phyloP scores from a whole-genome alignment of 2,888 invertebrate genomes.

The Anthoptus insignis region DNA sequence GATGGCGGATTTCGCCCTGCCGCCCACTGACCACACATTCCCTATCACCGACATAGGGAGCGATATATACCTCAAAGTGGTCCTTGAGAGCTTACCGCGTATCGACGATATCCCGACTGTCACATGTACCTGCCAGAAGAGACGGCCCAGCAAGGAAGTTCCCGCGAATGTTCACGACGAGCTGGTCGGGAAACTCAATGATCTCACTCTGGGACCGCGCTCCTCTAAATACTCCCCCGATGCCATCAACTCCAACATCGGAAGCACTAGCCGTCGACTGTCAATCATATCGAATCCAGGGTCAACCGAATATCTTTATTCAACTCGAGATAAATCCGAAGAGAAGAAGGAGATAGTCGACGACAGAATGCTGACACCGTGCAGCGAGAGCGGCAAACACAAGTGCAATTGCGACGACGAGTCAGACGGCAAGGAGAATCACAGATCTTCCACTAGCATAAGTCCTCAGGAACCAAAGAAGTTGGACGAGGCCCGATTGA shows the following conservation, averaged over 20 bases:
- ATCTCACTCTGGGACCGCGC: constrained; percentile 77
- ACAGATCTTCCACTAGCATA: constrained; percentile 57
- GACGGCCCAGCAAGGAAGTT: constrained; percentile 71
- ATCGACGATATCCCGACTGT: constrained; percentile 90
- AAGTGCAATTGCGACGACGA: constrained; percentile 92
- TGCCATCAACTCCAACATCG: constrained; percentile 61
- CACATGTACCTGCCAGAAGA: constrained; percentile 72
- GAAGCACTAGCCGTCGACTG: constrained; percentile 59
- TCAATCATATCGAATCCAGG: constrained; percentile 59
- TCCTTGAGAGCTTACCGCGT: constrained; percentile 91
- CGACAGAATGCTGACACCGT: constrained; percentile 90
- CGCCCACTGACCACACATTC: constrained; percentile 90
- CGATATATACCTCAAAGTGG: constrained; percentile 87
- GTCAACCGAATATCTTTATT: constrained; percentile 56
- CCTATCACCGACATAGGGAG: constrained; percentile 90
- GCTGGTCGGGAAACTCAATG: constrained; percentile 71
- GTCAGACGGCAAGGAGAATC: constrained; percentile 79
- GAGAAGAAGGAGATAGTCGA: constrained; percentile 80
- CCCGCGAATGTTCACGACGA: constrained; percentile 68
- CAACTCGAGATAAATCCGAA: constrained; percentile 48
- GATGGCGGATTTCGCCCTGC: constrained; percentile 83
- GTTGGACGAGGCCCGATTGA: constrained; percentile 72
- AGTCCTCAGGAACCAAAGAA: constrained; percentile 63
- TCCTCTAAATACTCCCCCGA: constrained; percentile 57
- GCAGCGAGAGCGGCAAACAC: constrained; percentile 92